Evolutionary conservation across 1,140 invertebrate genomes (phyloP), one percentile per base, ranked within the genome.

Genomic region (Anoplolepis gracilipes): DNA sequence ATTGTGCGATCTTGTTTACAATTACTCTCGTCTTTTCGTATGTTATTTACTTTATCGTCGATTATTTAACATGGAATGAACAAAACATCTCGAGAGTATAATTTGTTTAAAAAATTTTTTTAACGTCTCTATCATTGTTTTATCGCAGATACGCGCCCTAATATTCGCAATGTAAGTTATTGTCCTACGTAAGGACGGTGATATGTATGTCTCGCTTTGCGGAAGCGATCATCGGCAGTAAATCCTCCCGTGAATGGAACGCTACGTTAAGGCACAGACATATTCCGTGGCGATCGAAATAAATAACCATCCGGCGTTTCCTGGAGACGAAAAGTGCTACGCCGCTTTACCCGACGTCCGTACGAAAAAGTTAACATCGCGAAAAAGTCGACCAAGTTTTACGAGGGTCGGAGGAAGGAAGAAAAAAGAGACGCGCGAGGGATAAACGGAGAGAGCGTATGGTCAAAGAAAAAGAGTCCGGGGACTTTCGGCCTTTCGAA

Each of bases 181-280:
- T 46, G 36, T 70, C 36, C 36, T 25, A 30, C 13, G n/a, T 13
- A 42, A 16, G 4, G n/a, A 46, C 36, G 19, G 28, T n/a, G 19
- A 33, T 5, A 22, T 65, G 16, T 65, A 84, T 87, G 30, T 87
- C 33, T 36, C 59, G 25, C 65, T 36, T 25, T n/a, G 36, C 78
- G 82, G 65, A 87, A 88, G 55, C 55, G 75, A 88, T 88, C 67
- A 79, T 73, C 86, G 61, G 55, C 87, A 64, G 70, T 89, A 88
- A 89, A 89, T 89, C 76, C 61, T 28, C 42, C n/a, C 53, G 55
- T 72, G 79, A 85, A 84, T 86, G 55, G 67, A 19, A 67, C 42
- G 59, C 53, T 8, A 30, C 39, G 55, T 53, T 53, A 65, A 65
- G 39, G 16, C 16, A 13, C 33, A 57, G 57, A 72, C 78, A 10